These are phyloP conservation scores for Copidosoma floridanum DNA, from an alignment of 1,140 invertebrate species.

Conservation along the genomic window DNA sequence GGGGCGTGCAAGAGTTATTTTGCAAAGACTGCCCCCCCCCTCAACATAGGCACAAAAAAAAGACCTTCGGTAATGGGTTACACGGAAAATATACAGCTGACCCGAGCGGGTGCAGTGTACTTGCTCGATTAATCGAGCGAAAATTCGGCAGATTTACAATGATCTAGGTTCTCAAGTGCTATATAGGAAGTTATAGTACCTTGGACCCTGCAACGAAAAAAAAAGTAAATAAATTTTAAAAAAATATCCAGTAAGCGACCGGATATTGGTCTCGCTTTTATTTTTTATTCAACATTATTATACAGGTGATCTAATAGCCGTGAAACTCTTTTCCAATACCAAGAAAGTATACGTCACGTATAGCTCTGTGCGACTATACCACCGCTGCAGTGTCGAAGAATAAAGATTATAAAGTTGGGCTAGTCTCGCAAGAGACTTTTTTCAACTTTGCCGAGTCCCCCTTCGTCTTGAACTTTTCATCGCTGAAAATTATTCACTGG, in stretches of 20 bases:
- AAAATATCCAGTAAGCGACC: neutral
- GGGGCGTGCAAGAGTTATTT: neutral
- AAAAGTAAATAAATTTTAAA: neutral
- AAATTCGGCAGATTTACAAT: too few species aligned
- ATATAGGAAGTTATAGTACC: too few species aligned
- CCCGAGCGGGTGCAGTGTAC: neutral
- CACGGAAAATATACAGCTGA: constrained; percentile 11
- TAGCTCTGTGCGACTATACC: neutral
- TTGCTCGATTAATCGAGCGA: neutral
- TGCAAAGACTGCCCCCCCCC: too few species aligned
- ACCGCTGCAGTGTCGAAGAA: neutral
- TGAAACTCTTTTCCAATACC: too few species aligned
- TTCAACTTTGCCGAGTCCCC: constrained; percentile 2
- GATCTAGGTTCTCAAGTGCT: too few species aligned
- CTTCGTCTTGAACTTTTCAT: constrained; percentile 10
- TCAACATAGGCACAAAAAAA: too few species aligned
- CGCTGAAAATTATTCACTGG: constrained; percentile 7
- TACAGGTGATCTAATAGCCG: too few species aligned
- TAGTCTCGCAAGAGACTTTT: neutral
- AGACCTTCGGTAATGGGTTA: constrained; percentile 11
- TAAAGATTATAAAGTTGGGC: constrained; percentile 1
- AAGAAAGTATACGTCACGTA: too few species aligned
- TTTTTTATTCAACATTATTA: too few species aligned
- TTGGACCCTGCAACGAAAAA: neutral
- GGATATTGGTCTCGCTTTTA: too few species aligned